A percentile compares a stretch with the other conserved stretches of the same genome.
Evolutionary conservation across 2,888 invertebrate genomes (phyloP).

Genomic region (Campoplex capitator): DNA sequence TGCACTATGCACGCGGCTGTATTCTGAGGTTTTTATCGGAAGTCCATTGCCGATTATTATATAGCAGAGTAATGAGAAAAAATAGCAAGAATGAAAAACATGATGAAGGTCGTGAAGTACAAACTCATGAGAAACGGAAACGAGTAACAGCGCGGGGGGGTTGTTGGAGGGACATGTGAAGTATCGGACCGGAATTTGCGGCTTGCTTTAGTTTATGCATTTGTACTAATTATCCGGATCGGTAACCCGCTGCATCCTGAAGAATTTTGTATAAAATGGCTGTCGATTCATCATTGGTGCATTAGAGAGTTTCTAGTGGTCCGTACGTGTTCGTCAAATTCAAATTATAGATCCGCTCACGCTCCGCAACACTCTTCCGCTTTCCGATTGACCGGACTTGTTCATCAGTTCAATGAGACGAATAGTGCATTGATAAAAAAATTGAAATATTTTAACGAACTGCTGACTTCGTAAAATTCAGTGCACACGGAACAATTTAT

Average conservation of each 20-base stretch:
- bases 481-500: not conserved
- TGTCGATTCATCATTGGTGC: not conserved
- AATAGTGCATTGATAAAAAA: not conserved
- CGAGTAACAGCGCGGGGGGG: not conserved
- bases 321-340: not conserved
- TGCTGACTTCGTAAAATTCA: not conserved
- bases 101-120: not conserved
- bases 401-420: not conserved
- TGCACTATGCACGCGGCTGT: not conserved
- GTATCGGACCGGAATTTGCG: constrained; percentile 7
- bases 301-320: not conserved
- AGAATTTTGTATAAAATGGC: constrained; percentile 16
- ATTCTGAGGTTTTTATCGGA: constrained; percentile 2
- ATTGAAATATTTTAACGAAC: not conserved
- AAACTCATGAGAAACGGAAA: not conserved
- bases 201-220: not conserved
- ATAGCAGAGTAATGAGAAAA: not conserved
- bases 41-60: not conserved
- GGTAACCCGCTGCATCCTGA: constrained; percentile 28
- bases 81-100: not conserved
- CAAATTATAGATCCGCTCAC: not conserved
- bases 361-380: not conserved
- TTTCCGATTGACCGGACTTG: not conserved
- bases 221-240: not conserved
- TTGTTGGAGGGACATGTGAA: not conserved